phyloP scores from a whole-genome alignment of 2,888 invertebrate genomes.

The Oscheius onirici region DNA sequence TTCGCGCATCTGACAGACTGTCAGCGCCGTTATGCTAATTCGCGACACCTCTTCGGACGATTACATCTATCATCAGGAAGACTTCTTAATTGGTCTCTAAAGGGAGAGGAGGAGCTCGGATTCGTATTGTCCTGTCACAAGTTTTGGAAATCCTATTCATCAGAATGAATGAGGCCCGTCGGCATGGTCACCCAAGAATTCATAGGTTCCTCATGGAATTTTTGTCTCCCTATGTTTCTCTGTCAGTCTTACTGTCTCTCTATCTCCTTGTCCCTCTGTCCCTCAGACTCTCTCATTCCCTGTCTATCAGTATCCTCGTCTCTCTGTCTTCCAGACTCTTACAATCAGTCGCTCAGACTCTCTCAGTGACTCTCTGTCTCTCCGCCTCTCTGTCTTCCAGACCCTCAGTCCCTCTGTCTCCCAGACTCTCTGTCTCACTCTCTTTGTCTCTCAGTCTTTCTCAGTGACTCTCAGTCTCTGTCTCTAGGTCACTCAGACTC shows the following conservation, averaged over 20 bases:
- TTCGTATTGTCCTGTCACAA: too few relatives aligned
- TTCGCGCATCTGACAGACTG: conserved; percentile 32
- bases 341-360: conserved; percentile 1
- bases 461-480: conserved; percentile 9
- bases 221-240: not conserved
- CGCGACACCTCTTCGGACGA: conserved; percentile 9
- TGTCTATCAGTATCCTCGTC: not conserved
- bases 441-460: conserved; percentile 1
- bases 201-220: not conserved
- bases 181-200: too few relatives aligned
- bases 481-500: not conserved
- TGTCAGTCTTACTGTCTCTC: conserved; percentile 15
- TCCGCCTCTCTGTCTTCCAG: not conserved
- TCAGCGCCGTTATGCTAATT: conserved; percentile 31
- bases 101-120: not conserved
- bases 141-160: too few relatives aligned
- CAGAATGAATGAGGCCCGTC: too few relatives aligned
- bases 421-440: not conserved
- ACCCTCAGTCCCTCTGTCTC: not conserved
- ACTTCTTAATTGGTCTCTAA: too few relatives aligned
- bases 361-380: conserved; percentile 7
- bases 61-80: conserved; percentile 29
- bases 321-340: not conserved
- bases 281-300: not conserved
- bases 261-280: conserved; percentile 1